A percentile compares a stretch with the other conserved stretches of the same genome.
Conservation (phyloP, 2,113 vertebrate genomes). For the Artemisiospiza belli region DNA sequence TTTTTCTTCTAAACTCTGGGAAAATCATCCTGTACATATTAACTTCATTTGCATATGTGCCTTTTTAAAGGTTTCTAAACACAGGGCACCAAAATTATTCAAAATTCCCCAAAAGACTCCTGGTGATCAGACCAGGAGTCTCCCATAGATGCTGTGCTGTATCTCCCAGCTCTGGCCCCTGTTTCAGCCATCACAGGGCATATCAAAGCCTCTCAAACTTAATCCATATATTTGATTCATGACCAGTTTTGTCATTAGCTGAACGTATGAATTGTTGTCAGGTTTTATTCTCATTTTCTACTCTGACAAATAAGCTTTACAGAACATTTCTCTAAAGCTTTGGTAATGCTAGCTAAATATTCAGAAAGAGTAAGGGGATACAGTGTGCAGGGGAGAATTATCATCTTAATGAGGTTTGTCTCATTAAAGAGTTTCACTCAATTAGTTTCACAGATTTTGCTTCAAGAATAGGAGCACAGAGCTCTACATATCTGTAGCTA, state of each 20-base stretch:
- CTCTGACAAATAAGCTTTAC: conserved; percentile 7
- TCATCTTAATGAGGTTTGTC: conserved; percentile 63
- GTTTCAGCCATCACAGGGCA: not conserved
- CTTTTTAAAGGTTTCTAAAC: not conserved
- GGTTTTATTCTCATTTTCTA: conserved; percentile 27
- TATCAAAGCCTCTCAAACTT: not conserved
- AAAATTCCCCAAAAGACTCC: too few relatives aligned
- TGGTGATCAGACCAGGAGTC: not conserved
- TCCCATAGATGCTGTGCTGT: not conserved
- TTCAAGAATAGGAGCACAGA: conserved; percentile 55
- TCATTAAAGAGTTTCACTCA: conserved; percentile 59
- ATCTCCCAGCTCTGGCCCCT: not conserved
- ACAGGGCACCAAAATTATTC: not conserved
- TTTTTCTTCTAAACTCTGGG: not conserved
- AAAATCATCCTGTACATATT: not conserved
- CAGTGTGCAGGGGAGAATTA: conserved; percentile 36
- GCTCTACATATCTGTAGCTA: conserved; percentile 42
- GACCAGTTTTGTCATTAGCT: not conserved
- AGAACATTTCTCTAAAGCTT: conserved; percentile 33
- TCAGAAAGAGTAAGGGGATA: conserved; percentile 3
- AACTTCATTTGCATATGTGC: not conserved
- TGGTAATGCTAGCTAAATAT: conserved; percentile 52
- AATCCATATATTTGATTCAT: not conserved
- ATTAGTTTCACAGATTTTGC: conserved; percentile 63
- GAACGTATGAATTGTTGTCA: not conserved